These are phyloP conservation scores for western clawed frog (Xenopus tropicalis) DNA, from an alignment of 2,113 vertebrate species.

Conservation along the genomic window UCB_Xtro_10.0 CM004444.2:116638001-116638500, in stretches of 20 bases:
- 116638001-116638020: no score
- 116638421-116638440: slow-evolving; percentile 63
- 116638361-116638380: slow-evolving; percentile 45
- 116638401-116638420: slow-evolving; percentile 57
- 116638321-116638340: slow-evolving; percentile 40
- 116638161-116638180: no score
- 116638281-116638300: background rate
- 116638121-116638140: no score
- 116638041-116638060: no score
- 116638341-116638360: slow-evolving; percentile 44
- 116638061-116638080: no score
- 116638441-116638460: slow-evolving; percentile 65
- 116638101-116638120: no score
- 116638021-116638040: no score
- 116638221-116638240: background rate
- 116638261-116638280: background rate
- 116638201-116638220: background rate
- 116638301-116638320: background rate
- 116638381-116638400: slow-evolving; percentile 50
- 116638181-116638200: background rate
- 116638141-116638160: no score
- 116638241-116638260: background rate
- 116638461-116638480: slow-evolving; percentile 70
- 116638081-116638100: no score
- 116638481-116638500: slow-evolving; percentile 67